Conservation (phyloP, 92 coral and sea anemone genomes). For the Zoanthus gigantus region DNA sequence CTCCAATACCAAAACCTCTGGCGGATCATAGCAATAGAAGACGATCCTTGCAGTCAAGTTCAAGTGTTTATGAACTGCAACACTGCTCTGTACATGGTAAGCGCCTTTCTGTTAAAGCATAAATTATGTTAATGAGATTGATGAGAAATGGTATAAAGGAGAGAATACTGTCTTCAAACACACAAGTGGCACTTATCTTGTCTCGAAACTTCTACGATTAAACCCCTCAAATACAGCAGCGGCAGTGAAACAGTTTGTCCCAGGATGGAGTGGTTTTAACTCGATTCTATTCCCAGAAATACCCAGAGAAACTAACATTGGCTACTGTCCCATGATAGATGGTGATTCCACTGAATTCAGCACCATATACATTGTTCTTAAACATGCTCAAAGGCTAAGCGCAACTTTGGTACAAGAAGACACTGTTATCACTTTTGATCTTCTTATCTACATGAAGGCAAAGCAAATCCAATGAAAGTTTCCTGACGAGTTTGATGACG, state of each 20-base stretch:
- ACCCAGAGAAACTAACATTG: constrained; percentile 17
- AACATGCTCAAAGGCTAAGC: constrained; percentile 43
- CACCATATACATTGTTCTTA: constrained; percentile 66
- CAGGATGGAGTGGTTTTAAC: constrained; percentile 76
- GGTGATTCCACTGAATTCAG: constrained; percentile 61
- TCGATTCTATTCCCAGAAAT: constrained; percentile 46
- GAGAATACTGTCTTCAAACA: constrained; percentile 10
- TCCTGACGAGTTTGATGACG: constrained; percentile 55
- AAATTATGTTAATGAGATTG: background rate
- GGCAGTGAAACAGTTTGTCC: constrained; percentile 55
- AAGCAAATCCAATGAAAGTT: constrained; percentile 69
- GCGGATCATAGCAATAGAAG: constrained; percentile 36
- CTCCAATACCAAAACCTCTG: constrained; percentile 24
- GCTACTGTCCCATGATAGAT: constrained; percentile 75
- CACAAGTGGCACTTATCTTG: constrained; percentile 3
- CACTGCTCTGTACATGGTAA: constrained; percentile 12
- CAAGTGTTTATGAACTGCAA: constrained; percentile 4
- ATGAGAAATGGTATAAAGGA: constrained; percentile 12
- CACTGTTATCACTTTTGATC: constrained; percentile 68
- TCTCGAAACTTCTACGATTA: constrained; percentile 60
- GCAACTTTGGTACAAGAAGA: constrained; percentile 59
- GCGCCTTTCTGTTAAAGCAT: background rate
- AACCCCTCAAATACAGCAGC: constrained; percentile 28
- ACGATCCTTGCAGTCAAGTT: constrained; percentile 11
- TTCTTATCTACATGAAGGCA: constrained; percentile 61